Evolutionary conservation across 2,113 vertebrate genomes (phyloP), one percentile per base, ranked within the genome.

Genomic region (Lagopus leucura): DNA sequence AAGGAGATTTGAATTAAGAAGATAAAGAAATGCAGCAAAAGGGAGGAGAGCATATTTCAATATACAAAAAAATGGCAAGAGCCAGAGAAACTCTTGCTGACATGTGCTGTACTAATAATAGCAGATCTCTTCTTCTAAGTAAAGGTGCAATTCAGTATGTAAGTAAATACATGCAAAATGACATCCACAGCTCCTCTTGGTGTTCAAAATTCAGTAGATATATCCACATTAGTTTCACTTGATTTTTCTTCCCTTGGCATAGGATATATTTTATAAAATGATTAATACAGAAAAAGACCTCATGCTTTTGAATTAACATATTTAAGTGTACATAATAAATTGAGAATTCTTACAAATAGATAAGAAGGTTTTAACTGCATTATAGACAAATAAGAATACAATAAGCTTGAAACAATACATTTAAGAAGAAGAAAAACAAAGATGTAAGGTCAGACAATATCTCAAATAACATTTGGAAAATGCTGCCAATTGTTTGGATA

Each of bases 401-500:
- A 97, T 97, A 94, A 97, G 96, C 97, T 96, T 95, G 95, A 97
- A 97, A 98, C 97, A 98, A 98, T 98, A 97, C 96, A 96, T 98
- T 97, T 97, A 97, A 97, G 96, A 97, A 91, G 95, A 92, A 95
- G 97, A 95, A 98, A 98, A 98, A 98, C 98, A 98, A 98, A 97
- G 98, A 96, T 92, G 97, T 96, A 95, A 98, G 98, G 98, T 98
- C 97, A 98, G 98, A 98, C 97, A 96, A 93, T 98, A 98, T 98
- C 98, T 98, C 97, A 97, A 98, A 97, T 97, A 98, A 98, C 98
- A 98, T 97, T 98, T 97, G 98, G 98, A 98, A 98, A 98, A 98
- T 97, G 97, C 98, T 98, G 98, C 98, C 99, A 98, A 98, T 98
- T 99, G 98, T 99, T 98, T 98, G 98, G 98, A 97, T 98, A 97